Percentiles rank a stretch among this genome's conserved stretches.
phyloP scores from a whole-genome alignment of 2,888 invertebrate genomes.

The Calameuta filiformis region DNA sequence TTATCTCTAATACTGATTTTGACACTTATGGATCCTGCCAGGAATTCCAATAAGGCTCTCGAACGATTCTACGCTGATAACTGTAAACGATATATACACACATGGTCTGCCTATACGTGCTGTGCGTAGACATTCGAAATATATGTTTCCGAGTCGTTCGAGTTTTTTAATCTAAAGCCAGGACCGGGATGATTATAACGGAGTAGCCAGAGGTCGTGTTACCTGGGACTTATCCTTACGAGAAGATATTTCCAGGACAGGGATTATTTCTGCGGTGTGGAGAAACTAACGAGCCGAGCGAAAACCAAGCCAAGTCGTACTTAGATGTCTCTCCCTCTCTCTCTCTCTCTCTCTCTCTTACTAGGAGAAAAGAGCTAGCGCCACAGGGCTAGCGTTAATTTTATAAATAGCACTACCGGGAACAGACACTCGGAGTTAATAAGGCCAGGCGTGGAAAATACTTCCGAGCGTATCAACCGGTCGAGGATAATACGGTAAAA shows the following conservation, averaged over 20 bases:
- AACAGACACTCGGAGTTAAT: conserved; percentile 49
- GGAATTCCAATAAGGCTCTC: no score
- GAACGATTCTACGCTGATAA: no score
- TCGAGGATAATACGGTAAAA: background rate
- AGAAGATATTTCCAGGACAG: no score
- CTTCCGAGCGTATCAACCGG: conserved; percentile 24
- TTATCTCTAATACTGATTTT: no score
- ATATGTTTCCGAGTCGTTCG: no score
- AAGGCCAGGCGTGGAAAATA: conserved; percentile 40
- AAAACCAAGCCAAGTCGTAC: background rate
- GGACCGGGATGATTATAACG: background rate
- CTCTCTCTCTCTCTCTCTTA: background rate
- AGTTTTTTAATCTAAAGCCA: no score
- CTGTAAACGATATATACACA: no score
- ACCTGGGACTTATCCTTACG: no score
- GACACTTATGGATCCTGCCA: no score
- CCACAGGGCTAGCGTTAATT: conserved; percentile 35
- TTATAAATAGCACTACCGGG: conserved; percentile 53
- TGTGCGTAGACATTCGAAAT: no score
- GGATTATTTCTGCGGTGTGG: background rate
- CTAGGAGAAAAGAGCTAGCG: background rate
- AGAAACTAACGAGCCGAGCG: background rate
- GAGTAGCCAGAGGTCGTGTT: background rate
- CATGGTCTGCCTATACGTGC: no score
- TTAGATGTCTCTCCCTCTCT: background rate